Evolutionary conservation across 2,888 invertebrate genomes (phyloP), one percentile per base, ranked within the genome.

Genomic region (Pandemis cinnamomeana): DNA sequence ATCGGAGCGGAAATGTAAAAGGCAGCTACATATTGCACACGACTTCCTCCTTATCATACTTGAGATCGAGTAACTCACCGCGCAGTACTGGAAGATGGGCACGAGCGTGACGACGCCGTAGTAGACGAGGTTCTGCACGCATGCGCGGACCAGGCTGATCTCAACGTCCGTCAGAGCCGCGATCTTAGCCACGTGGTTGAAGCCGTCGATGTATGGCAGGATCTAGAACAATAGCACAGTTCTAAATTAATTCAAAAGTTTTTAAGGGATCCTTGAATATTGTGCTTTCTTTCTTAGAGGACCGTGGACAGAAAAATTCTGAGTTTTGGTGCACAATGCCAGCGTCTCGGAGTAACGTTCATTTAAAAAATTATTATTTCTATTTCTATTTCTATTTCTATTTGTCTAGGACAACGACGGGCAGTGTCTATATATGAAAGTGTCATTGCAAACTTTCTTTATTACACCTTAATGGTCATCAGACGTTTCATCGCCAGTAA

Each of bases 61-160:
- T 36, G 27, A 36, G 27, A 2, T 2, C 27, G 27, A 36, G 27
- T 36, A 51, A 88, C 92, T 89, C 71, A 92, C 92, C 84, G 97
- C 97, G 75, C 96, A 96, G 88, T 98, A 98, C 88, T 97, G 96
- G 89, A 97, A 97, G 83, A 97, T 96, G 15, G 97, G 97, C 76
- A 97, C 96, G 46, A 97, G 90, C 5, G 96, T 96, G 8, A 97
- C 96, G 11, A 97, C 96, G 11, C 96, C 96, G 81, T 97, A 96
- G 89, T 95, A 96, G 89, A 97, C 95, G 71, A 97, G 95, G 90
- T 97, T 97, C 90, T 97, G 97, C 5, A 97, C 95, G 85, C 97
- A 97, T 46, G 97, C 96, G 83, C 97, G 96, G 15, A 97, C 97
- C 76, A 98, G 89, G 87, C 96, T 97, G 80, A 96, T 96, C 84